Percentiles rank a stretch among this genome's conserved stretches.
Evolutionary conservation across 2,888 invertebrate genomes (phyloP).

Genomic region (Heliconius aoede): DNA sequence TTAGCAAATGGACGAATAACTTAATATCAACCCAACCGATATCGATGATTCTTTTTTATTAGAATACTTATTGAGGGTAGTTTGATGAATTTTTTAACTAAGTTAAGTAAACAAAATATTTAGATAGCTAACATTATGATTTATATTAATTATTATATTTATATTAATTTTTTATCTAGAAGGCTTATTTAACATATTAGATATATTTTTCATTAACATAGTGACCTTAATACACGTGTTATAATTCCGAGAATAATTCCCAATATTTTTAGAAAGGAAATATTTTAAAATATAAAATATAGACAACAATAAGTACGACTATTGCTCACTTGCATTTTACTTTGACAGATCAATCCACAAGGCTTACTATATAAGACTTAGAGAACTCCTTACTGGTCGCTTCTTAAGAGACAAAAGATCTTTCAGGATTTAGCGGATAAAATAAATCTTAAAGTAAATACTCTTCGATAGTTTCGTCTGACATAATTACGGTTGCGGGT

Average conservation of each 20-base stretch:
- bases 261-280: background rate
- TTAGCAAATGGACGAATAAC: no score
- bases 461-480: constrained; percentile 60
- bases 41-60: no score
- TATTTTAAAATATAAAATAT: background rate
- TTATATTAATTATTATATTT: no score
- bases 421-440: constrained; percentile 64
- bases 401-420: constrained; percentile 47
- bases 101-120: no score
- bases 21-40: no score
- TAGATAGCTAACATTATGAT: no score
- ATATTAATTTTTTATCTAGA: no score
- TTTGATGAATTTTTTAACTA: no score
- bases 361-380: constrained; percentile 33
- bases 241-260: background rate
- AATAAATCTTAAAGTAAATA: constrained; percentile 71
- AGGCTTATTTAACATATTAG: no score
- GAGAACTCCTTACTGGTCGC: constrained; percentile 43
- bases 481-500: constrained; percentile 63
- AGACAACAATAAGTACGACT: background rate
- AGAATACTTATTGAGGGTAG: no score
- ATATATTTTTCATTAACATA: no score
- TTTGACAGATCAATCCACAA: constrained; percentile 8
- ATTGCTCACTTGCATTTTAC: background rate
- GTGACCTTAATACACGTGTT: no score